Evolutionary conservation across 2,888 invertebrate species (phyloP), one percentile per base, ranked within the genome.

Genomic region (Argyra leucocephala): DNA sequence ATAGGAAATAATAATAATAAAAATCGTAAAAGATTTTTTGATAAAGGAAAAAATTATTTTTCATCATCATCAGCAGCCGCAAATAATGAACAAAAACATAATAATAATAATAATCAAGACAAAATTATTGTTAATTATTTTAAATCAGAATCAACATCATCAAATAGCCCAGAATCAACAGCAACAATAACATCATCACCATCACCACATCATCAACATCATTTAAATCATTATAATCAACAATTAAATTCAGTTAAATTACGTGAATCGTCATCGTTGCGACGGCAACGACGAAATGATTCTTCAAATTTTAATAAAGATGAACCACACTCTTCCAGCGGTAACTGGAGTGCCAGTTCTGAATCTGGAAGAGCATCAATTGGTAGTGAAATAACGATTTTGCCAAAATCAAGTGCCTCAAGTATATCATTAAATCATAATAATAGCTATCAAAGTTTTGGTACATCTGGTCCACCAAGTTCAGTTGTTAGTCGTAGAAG

Each of bases 281-380:
- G 88, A 71, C 81, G 90, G 69, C 83, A 88, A 73, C 82, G 90
- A 67, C 82, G 89, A 68, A 85, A 85, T 57, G 87, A 85, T 22
- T 64, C 75, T 6, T 80, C 82, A 61, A 84, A 82, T 61, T 74
- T 76, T 68, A 78, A 77, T 67, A 89, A 88, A 77, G 92, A 93
- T 69, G 91, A 92, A 74, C 89, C 88, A 48, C 90, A 93, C 79
- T 93, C 93, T 1, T 93, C 93, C 18, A 90, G 91, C 73, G 96
- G 96, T 57, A 95, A 96, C 80, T 96, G 96, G 96, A 93, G 93
- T 71, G 94, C 92, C 1, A 94, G 93, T 75, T 93, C 93, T 0
- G 92, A 92, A 77, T 92, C 91, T 64, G 92, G 92, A 22, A 82
- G 92, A 68, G 90, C 91, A 6, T 91, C 91, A 65, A 88, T 92